phyloP scores from a whole-genome alignment of 2,797 vertebrate species.

The Pterois miles region DNA sequence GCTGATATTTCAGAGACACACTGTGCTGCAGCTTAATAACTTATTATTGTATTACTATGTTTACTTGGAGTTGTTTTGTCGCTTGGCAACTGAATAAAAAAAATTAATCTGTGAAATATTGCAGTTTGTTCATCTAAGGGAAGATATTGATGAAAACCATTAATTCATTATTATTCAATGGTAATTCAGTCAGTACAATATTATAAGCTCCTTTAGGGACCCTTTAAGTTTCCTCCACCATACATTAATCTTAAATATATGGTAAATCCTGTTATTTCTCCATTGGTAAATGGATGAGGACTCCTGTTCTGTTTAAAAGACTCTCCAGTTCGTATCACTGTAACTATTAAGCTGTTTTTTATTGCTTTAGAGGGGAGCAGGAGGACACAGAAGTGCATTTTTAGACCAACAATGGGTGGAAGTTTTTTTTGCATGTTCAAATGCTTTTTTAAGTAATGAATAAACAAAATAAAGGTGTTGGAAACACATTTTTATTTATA shows the following conservation, averaged over 20 bases:
- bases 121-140: not conserved
- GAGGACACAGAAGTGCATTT: too few relatives aligned
- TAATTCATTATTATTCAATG: not conserved
- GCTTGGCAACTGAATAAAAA: not conserved
- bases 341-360: not conserved
- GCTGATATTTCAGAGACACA: not conserved
- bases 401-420: not conserved
- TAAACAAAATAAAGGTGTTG: not conserved
- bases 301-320: not conserved
- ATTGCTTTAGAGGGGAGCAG: not conserved
- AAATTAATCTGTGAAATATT: not conserved
- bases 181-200: not conserved
- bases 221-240: not conserved
- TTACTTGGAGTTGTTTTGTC: not conserved
- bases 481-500: not conserved
- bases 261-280: not conserved
- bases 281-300: not conserved
- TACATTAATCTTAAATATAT: too few relatives aligned
- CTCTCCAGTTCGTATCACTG: not conserved
- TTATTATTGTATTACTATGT: not conserved
- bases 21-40: not conserved
- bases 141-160: not conserved
- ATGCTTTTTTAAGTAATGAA: not conserved
- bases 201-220: not conserved
- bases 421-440: not conserved